These are phyloP conservation scores for Acromyrmex charruanus DNA, from an alignment of 1,140 invertebrate species.

Conservation along the genomic window DNA sequence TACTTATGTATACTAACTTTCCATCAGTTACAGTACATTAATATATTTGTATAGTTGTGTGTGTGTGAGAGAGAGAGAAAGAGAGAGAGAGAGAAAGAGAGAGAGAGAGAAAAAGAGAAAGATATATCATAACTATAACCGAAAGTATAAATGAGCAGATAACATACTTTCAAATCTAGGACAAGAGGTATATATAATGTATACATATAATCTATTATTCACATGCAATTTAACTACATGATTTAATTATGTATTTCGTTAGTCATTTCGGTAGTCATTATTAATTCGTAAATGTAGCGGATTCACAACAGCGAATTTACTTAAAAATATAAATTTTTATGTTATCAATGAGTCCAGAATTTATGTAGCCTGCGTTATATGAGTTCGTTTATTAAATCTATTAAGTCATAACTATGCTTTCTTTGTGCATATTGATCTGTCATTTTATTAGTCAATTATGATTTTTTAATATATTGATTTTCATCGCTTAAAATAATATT, in stretches of 20 bases:
- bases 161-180: slow-evolving; percentile 21
- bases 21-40: not conserved
- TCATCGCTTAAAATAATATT: not conserved
- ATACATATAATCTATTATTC: not conserved
- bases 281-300: not conserved
- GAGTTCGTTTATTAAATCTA: slow-evolving; percentile 4
- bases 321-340: not conserved
- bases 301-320: not conserved
- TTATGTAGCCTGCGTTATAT: not conserved
- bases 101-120: not conserved
- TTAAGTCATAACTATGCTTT: not conserved
- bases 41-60: slow-evolving; percentile 4
- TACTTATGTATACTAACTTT: too few relatives aligned
- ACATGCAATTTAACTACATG: slow-evolving; percentile 18
- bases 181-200: not conserved
- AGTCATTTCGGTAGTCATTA: not conserved
- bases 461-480: too few relatives aligned
- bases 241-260: slow-evolving; percentile 17
- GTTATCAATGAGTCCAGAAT: not conserved
- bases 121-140: not conserved
- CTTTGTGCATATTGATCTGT: not conserved
- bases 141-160: not conserved
- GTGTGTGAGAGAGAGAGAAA: too few relatives aligned
- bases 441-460: not conserved
- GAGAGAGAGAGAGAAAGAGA: too few relatives aligned